These are phyloP conservation scores for Mustela nigripes DNA, from an alignment of 2,113 vertebrate species.

Conservation along the genomic window DNA sequence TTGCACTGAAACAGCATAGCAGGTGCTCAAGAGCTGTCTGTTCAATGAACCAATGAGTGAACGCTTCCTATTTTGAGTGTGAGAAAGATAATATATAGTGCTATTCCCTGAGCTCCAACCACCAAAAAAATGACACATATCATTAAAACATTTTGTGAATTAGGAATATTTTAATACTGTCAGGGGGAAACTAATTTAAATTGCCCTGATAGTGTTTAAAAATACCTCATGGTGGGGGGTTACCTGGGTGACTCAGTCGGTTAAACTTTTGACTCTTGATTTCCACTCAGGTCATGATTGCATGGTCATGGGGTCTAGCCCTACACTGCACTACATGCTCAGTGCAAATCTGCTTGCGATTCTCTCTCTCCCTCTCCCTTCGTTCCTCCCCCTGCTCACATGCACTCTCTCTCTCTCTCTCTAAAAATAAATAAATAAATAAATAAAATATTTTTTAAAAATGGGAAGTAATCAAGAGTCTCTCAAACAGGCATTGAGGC, in stretches of 20 bases:
- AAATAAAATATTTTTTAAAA: background rate
- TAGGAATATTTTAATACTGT: conserved; percentile 1
- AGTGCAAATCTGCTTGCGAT: background rate
- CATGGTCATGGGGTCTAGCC: background rate
- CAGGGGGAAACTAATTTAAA: conserved; percentile 26
- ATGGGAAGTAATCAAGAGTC: background rate
- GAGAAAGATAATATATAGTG: background rate
- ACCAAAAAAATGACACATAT: background rate
- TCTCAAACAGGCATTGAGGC: background rate
- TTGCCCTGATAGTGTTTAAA: background rate
- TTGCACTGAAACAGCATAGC: background rate
- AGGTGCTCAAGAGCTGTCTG: background rate
- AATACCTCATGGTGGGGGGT: background rate
- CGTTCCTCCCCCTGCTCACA: background rate
- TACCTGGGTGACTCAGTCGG: background rate
- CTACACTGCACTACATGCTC: background rate
- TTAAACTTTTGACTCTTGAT: background rate
- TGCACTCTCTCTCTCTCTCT: background rate
- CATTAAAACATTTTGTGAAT: background rate
- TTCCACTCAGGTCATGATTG: background rate
- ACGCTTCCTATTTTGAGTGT: background rate
- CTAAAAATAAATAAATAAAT: background rate
- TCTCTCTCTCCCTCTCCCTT: background rate
- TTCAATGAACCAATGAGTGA: background rate
- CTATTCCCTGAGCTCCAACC: background rate